Evolutionary conservation across 1,140 invertebrate species (phyloP), one percentile per base, ranked within the genome.

Genomic region (Psix sp.): DNA sequence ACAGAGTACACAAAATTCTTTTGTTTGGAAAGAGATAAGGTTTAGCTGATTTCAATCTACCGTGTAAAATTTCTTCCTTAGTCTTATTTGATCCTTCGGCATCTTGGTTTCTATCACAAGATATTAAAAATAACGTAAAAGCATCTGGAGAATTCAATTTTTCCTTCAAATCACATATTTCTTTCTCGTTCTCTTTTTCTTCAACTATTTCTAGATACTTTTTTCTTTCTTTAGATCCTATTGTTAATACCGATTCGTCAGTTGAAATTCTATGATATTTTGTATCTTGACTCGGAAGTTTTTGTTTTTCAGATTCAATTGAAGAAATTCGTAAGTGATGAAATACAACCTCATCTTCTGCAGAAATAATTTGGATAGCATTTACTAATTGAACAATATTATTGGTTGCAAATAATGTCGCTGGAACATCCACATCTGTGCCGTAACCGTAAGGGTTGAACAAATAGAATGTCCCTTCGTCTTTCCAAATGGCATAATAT

Each of bases 401-500:
- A 3, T 79, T 77, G 0, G 66, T 75, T 0, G 84, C 78, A 0
- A 65, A 45, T 13, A 87, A 40, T 0, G 67, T 54, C 5, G 81
- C 80, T 0, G 83, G 77, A 13, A 60, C 17, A 5, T 51, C 63
- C 2, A 51, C 63, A 18, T 78, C 75, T 0, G 29, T 9, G 17
- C 83, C 79, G 35, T 45, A 70, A 0, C 86, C 86, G 14, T 87
- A 86, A 21, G 82, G 77, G 78, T 87, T 86, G 13, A 87, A 84
- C 0, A 86, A 3, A 18, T 65, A 80, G 43, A 77, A 87, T 10
- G 73, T 66, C 0, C 46, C 48, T 21, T 60, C 52, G 0, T 73
- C 24, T 13, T 78, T 82, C 82, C 82, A 87, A 17, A 86, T 38
- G 0, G 67, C 75, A 10, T 83, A 87, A 46, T 77, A 78, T 14